phyloP scores from a whole-genome alignment of 92 coral and sea anemone genomes.

The Epizoanthus illoricatus region DNA sequence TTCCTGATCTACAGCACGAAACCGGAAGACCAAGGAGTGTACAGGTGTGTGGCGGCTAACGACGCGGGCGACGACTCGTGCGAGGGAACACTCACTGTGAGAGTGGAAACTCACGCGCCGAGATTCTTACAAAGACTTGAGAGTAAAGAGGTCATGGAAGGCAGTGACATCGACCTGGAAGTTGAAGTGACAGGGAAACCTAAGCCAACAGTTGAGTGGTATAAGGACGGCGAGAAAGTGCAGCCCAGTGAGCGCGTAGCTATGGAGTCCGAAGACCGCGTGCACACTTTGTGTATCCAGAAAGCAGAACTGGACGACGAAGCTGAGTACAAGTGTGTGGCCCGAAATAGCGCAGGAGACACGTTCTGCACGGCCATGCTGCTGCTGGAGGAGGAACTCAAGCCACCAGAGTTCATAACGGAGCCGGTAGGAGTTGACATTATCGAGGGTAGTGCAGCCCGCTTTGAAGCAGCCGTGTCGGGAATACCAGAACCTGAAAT shows the following conservation, averaged over 20 bases:
- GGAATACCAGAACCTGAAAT: conserved; percentile 85
- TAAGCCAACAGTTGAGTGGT: conserved; percentile 83
- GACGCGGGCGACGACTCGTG: conserved; percentile 68
- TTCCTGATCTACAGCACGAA: conserved; percentile 61
- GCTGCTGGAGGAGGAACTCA: conserved; percentile 70
- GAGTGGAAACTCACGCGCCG: conserved; percentile 58
- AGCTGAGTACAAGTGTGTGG: conserved; percentile 88
- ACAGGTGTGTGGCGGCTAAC: conserved; percentile 78
- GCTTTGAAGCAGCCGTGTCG: conserved; percentile 69
- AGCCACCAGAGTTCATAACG: conserved; percentile 66
- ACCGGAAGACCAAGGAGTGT: conserved; percentile 74
- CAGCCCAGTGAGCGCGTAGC: conserved; percentile 54
- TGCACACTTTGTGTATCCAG: conserved; percentile 74
- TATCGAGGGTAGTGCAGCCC: conserved; percentile 67
- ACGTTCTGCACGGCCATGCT: conserved; percentile 76
- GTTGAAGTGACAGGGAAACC: conserved; percentile 91
- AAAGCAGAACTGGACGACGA: conserved; percentile 67
- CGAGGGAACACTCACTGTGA: conserved; percentile 55
- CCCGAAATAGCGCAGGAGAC: conserved; percentile 82
- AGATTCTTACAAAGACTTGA: conserved; percentile 85
- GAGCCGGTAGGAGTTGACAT: conserved; percentile 62
- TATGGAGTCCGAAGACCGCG: conserved; percentile 67
- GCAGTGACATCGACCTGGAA: conserved; percentile 74
- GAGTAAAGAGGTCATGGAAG: conserved; percentile 73
- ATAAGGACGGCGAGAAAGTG: conserved; percentile 74